phyloP scores from a whole-genome alignment of 1,140 invertebrate species.

The Apis dorsata region DNA sequence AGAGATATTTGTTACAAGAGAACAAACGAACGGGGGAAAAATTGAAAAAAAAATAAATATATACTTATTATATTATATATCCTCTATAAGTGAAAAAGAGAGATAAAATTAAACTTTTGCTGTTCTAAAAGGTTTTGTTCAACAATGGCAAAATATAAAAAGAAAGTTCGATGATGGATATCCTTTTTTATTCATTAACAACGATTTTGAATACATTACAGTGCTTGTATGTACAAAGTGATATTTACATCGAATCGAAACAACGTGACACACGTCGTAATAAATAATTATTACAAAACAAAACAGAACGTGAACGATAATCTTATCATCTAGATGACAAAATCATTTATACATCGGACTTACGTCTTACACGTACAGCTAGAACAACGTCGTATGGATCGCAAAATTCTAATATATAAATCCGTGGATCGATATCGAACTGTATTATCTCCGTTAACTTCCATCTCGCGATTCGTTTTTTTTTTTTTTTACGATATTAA shows the following conservation, averaged over 20 bases:
- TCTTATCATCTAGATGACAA: slow-evolving; percentile 32
- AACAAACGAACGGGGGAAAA: slow-evolving; percentile 58
- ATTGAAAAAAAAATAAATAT: slow-evolving; percentile 17
- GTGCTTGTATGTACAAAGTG: slow-evolving; percentile 74
- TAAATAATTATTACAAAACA: slow-evolving; percentile 71
- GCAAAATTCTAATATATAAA: slow-evolving; percentile 12
- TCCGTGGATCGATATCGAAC: not conserved
- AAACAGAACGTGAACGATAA: slow-evolving; percentile 64
- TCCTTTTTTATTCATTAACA: slow-evolving; percentile 78
- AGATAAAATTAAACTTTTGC: not conserved
- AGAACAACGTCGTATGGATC: slow-evolving; percentile 32
- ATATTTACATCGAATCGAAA: slow-evolving; percentile 74
- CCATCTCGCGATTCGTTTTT: not conserved
- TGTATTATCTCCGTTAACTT: not conserved
- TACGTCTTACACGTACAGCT: slow-evolving; percentile 46
- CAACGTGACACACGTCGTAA: slow-evolving; percentile 67
- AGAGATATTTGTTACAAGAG: slow-evolving; percentile 62
- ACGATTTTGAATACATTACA: slow-evolving; percentile 73
- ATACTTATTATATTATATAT: too few species aligned
- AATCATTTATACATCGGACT: slow-evolving; percentile 48
- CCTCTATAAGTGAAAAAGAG: not conserved
- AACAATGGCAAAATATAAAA: too few species aligned
- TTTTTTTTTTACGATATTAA: too few species aligned
- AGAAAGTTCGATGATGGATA: slow-evolving; percentile 52
- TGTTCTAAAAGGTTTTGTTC: too few species aligned